phyloP scores from a whole-genome alignment of 2,797 vertebrate species.

The Neopelma chrysocephalum region DNA sequence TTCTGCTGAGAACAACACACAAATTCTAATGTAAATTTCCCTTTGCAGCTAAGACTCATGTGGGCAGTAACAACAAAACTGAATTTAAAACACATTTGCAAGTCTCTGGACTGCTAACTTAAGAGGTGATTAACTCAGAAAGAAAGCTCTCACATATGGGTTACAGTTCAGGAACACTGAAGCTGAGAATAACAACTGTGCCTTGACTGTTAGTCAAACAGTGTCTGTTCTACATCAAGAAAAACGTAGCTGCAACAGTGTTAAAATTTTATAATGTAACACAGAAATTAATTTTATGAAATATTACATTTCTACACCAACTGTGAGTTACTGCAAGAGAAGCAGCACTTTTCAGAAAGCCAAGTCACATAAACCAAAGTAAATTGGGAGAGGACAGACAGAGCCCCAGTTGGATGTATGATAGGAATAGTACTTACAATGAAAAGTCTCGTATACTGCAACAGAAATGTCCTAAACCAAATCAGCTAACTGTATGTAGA shows the following conservation, averaged over 20 bases:
- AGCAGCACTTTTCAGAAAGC: not conserved
- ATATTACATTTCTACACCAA: not conserved
- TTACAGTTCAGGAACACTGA: constrained; percentile 41
- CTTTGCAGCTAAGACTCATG: not conserved
- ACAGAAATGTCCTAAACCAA: not conserved
- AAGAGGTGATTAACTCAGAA: constrained; percentile 1
- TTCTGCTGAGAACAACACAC: not conserved
- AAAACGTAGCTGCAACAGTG: constrained; percentile 21
- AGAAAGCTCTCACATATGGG: constrained; percentile 2
- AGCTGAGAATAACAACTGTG: constrained; percentile 30
- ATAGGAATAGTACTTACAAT: not conserved
- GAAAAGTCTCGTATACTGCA: not conserved
- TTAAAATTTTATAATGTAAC: constrained; percentile 35
- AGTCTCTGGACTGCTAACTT: constrained; percentile 3
- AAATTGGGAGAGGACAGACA: not conserved
- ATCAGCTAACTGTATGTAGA: not conserved
- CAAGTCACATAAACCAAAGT: not conserved
- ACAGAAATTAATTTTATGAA: constrained; percentile 24
- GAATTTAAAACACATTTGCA: constrained; percentile 25
- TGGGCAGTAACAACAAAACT: constrained; percentile 1
- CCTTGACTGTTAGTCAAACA: constrained; percentile 43
- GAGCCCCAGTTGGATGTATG: not conserved
- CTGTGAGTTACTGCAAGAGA: not conserved
- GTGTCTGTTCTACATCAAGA: constrained; percentile 44
- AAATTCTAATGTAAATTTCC: not conserved